Conservation (phyloP, 2,888 invertebrate species). For the Leptopterna dolabrata region DNA sequence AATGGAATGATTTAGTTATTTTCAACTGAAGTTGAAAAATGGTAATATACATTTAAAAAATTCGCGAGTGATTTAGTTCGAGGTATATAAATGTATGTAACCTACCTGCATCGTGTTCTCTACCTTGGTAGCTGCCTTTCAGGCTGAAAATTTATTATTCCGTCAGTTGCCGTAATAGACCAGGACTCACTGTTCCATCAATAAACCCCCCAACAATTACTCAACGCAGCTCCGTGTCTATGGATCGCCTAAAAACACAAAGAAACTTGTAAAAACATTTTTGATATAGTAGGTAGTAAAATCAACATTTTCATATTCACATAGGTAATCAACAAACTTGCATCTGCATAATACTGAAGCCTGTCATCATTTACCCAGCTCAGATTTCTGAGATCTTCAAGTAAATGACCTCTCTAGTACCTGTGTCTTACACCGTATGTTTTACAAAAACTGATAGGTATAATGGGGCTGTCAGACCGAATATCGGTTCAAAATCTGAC, state of each 20-base stretch:
- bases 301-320: too few relatives aligned
- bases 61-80: too few relatives aligned
- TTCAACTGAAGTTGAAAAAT: too few relatives aligned
- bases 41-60: too few relatives aligned
- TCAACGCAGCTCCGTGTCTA: background rate
- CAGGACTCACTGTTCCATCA: constrained; percentile 23
- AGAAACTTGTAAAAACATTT: too few relatives aligned
- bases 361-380: background rate
- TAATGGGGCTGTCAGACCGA: background rate
- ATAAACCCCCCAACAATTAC: constrained; percentile 31
- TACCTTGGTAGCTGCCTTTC: background rate
- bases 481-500: background rate
- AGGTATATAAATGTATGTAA: too few relatives aligned
- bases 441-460: background rate
- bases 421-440: too few relatives aligned
- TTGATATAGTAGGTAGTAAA: too few relatives aligned
- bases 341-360: background rate
- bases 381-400: background rate
- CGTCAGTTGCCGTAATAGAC: constrained; percentile 25
- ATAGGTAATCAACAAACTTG: background rate
- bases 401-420: background rate
- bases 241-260: background rate
- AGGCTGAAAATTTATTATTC: constrained; percentile 13
- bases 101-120: constrained; percentile 38
- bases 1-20: too few relatives aligned